These are phyloP conservation scores for Xenentodon cancila DNA, from an alignment of 2,797 vertebrate species.

Conservation along the genomic window DNA sequence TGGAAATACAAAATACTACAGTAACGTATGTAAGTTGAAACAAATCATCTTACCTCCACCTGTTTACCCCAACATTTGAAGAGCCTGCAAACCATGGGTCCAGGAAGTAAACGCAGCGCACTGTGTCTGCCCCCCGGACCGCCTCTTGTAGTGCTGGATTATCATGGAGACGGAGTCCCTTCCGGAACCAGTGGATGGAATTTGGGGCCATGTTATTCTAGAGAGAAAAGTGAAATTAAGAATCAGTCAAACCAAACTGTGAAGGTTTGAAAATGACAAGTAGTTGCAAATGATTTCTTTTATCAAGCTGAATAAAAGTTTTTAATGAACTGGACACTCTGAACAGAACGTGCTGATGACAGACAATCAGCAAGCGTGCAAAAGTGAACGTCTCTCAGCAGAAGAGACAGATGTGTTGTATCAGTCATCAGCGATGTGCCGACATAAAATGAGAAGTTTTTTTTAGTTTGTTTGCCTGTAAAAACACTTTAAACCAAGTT, in stretches of 20 bases:
- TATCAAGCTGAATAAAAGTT: no score
- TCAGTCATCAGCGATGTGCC: slow-evolving; percentile 12
- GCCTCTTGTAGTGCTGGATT: slow-evolving; percentile 82
- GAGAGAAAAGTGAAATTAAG: not conserved
- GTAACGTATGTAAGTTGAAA: no score
- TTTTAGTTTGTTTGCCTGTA: not conserved
- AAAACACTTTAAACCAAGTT: not conserved
- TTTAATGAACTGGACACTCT: no score
- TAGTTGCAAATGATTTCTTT: no score
- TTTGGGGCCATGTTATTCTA: slow-evolving; percentile 79
- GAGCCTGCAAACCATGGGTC: slow-evolving; percentile 86
- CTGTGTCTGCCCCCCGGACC: slow-evolving; percentile 75
- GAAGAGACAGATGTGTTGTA: not conserved
- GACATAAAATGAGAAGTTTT: slow-evolving; percentile 15
- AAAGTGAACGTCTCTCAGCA: slow-evolving; percentile 6
- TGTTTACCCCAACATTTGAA: slow-evolving; percentile 84
- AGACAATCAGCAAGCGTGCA: not conserved
- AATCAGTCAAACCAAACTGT: not conserved
- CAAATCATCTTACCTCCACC: slow-evolving; percentile 77
- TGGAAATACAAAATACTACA: no score
- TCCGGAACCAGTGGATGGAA: slow-evolving; percentile 87
- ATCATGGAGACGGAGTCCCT: slow-evolving; percentile 85
- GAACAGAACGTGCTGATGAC: not conserved
- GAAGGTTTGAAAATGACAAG: not conserved
- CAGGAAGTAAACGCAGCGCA: slow-evolving; percentile 85